Base-by-base conservation (phyloP, 2,888 invertebrate species). In the Ormia ochracea region DNA sequence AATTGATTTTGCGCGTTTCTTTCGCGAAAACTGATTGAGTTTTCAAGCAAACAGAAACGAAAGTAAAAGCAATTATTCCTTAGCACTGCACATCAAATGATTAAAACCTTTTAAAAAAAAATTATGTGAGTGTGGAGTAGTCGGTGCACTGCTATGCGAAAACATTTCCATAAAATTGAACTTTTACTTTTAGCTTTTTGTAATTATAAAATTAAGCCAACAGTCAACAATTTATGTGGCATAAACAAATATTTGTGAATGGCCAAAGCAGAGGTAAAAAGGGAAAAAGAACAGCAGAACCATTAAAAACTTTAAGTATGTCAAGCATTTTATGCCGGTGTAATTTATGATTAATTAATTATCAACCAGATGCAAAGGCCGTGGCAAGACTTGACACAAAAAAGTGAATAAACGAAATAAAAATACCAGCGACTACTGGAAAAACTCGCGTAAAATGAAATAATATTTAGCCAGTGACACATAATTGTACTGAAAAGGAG, bases 271-370 rank as follows among this genome's bases (percentile, higher is more conserved):
- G n/a, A n/a, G n/a, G 38, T 12, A 56, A 65, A 59, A 38, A 59
- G 9, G 21, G 45, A 41, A 38, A 61, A 65, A 31, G 17, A 76
- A 52, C 59, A 78, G 81, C 74, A 70, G 59, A 48, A 59, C 17
- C 61, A 1, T 0, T 36, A 77, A 81, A 82, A 41, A 50, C 21
- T 21, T 41, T 26, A 88, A 84, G 84, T 87, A 88, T 87, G 87
- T 88, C 87, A 87, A 86, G 85, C 65, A 85, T 85, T 87, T 86
- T 82, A 83, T 85, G 85, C 87, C 86, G 87, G 88, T 86, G 85
- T 88, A 87, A 88, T 87, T 88, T 86, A 85, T 83, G 83, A 83
- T 84, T 83, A 82, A 82, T 84, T 84, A 84, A 83, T 84, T 82
- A 83, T 78, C 78, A 78, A 80, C 63, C 65, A 70, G 63, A 69